Conservation (phyloP, 2,888 invertebrate species). For the Lissonota sp. region DNA sequence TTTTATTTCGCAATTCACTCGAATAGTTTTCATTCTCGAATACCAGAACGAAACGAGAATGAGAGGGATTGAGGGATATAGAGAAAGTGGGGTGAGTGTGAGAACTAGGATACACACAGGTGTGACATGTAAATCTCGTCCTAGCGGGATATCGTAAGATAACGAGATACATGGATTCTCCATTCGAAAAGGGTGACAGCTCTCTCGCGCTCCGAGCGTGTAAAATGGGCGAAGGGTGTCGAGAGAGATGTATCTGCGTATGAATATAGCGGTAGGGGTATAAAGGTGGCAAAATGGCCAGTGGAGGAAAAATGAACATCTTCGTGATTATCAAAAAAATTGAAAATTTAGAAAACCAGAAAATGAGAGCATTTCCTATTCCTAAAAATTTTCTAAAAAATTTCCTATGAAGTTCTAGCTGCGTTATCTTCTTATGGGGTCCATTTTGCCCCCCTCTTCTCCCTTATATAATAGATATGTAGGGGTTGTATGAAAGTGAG, state of each 20-base stretch:
- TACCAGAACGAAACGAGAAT: not conserved
- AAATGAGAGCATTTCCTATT: too few species aligned
- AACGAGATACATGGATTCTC: conserved; percentile 66
- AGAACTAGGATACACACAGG: conserved; percentile 39
- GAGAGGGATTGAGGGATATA: not conserved
- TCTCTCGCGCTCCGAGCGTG: conserved; percentile 23
- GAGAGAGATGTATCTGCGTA: conserved; percentile 13
- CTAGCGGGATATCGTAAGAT: conserved; percentile 60
- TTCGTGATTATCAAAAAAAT: too few species aligned
- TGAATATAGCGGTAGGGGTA: too few species aligned
- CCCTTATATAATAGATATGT: too few species aligned
- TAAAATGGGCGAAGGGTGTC: conserved; percentile 55
- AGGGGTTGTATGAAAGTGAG: conserved; percentile 26
- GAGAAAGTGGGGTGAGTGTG: not conserved
- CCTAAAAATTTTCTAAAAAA: too few species aligned
- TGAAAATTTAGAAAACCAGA: too few species aligned
- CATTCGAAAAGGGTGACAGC: conserved; percentile 55
- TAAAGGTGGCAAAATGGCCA: too few species aligned
- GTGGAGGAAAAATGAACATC: too few species aligned
- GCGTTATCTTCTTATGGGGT: too few species aligned
- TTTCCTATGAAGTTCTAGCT: too few species aligned
- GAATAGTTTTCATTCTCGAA: conserved; percentile 44
- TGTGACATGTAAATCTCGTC: conserved; percentile 51
- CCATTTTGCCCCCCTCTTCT: too few species aligned
- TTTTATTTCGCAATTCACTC: conserved; percentile 38